phyloP scores from a whole-genome alignment of 2,888 invertebrate species.

The Ectemnius lituratus region DNA sequence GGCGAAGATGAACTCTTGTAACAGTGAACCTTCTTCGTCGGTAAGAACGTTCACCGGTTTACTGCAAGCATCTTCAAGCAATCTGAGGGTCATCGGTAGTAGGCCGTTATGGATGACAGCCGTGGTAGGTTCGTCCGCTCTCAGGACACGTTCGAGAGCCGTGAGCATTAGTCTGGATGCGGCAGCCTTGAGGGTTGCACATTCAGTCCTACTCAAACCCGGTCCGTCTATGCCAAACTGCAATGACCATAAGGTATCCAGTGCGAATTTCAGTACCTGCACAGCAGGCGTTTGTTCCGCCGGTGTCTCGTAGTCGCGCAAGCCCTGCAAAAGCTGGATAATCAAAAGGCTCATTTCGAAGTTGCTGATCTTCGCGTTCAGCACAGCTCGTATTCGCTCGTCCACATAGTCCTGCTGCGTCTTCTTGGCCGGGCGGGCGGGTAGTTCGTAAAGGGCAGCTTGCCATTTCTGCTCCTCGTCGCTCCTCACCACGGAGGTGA shows the following conservation, averaged over 20 bases:
- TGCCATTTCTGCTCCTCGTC: conserved; percentile 78
- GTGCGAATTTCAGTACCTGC: conserved; percentile 82
- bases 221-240: conserved; percentile 80
- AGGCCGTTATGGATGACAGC: conserved; percentile 81
- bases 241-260: conserved; percentile 81
- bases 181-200: conserved; percentile 80
- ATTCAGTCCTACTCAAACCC: conserved; percentile 75
- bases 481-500: conserved; percentile 79
- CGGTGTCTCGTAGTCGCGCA: conserved; percentile 80
- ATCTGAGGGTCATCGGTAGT: conserved; percentile 81
- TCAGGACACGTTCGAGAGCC: conserved; percentile 80
- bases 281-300: conserved; percentile 81
- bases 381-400: conserved; percentile 79
- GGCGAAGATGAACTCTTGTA: conserved; percentile 82
- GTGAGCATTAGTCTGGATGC: conserved; percentile 81
- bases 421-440: conserved; percentile 76
- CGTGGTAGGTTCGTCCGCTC: conserved; percentile 80
- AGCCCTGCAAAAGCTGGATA: conserved; percentile 80
- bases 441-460: conserved; percentile 75
- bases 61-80: conserved; percentile 80
- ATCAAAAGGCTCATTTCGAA: conserved; percentile 81
- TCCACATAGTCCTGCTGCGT: conserved; percentile 80
- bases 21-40: conserved; percentile 78
- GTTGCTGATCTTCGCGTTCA: conserved; percentile 79
- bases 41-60: conserved; percentile 61